These are phyloP conservation scores for Hemistola chrysoprasaria DNA, from an alignment of 2,888 invertebrate genomes.

Conservation along the genomic window DNA sequence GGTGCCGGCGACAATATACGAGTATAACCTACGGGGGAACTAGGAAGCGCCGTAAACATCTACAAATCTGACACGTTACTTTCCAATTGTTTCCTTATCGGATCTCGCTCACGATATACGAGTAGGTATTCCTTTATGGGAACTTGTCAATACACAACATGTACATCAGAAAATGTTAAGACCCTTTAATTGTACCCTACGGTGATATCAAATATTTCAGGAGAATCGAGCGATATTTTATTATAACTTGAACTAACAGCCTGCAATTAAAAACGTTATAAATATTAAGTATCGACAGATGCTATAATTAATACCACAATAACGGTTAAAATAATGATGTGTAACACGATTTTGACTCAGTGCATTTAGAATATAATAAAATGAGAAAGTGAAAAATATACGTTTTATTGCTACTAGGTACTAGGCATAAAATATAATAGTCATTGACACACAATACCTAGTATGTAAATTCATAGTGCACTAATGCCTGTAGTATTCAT, in stretches of 20 bases:
- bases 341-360: too few species aligned
- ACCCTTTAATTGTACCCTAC: too few species aligned
- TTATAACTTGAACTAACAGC: slow-evolving; percentile 15
- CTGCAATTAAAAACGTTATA: slow-evolving; percentile 26
- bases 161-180: too few species aligned
- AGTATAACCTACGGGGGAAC: slow-evolving; percentile 59
- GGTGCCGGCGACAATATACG: slow-evolving; percentile 39
- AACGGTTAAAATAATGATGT: slow-evolving; percentile 19
- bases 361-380: too few species aligned
- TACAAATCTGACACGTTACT: slow-evolving; percentile 56
- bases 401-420: too few species aligned
- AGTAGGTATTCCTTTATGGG: slow-evolving; percentile 32
- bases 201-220: slow-evolving; percentile 26
- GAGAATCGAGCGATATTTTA: slow-evolving; percentile 24
- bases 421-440: too few species aligned
- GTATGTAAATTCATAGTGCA: slow-evolving; percentile 60
- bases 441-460: too few species aligned
- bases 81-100: slow-evolving; percentile 61
- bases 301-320: slow-evolving; percentile 25
- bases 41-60: slow-evolving; percentile 67
- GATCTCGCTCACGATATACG: slow-evolving; percentile 28
- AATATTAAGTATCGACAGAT: slow-evolving; percentile 20
- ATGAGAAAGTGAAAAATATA: too few species aligned
- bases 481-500: slow-evolving; percentile 59
- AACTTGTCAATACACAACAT: slow-evolving; percentile 20